Evolutionary conservation across 2,797 vertebrate species (phyloP).

Genomic region (Pogonophryne albipinna): DNA sequence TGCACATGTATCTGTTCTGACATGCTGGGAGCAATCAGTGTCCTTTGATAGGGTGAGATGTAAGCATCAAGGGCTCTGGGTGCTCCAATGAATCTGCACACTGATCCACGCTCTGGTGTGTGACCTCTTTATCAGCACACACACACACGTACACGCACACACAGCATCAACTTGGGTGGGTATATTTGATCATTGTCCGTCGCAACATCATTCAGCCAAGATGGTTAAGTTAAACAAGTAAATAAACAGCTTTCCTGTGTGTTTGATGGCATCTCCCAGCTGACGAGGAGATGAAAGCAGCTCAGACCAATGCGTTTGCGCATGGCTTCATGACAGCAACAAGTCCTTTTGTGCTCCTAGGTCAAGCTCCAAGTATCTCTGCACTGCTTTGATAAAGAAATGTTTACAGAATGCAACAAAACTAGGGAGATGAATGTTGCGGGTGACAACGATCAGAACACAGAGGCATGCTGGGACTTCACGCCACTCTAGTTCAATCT

Average conservation of each 20-base stretch:
- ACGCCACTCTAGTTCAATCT: constrained; percentile 42
- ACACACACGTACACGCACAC: constrained; percentile 20
- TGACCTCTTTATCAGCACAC: constrained; percentile 67
- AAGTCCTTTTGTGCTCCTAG: constrained; percentile 61
- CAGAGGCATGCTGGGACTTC: constrained; percentile 56
- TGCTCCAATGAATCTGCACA: constrained; percentile 57
- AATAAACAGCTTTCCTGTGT: constrained; percentile 73
- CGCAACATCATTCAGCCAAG: constrained; percentile 54
- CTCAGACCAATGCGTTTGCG: constrained; percentile 54
- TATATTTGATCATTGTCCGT: constrained; percentile 72
- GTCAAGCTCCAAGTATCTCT: constrained; percentile 52
- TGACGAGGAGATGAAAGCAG: constrained; percentile 75
- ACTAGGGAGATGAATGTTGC: constrained; percentile 47
- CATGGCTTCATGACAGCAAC: constrained; percentile 62
- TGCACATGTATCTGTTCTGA: constrained; percentile 54
- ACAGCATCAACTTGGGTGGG: constrained; percentile 79
- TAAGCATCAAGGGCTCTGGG: constrained; percentile 56
- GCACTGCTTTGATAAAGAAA: constrained; percentile 56
- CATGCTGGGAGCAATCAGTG: constrained; percentile 72
- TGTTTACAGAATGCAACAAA: constrained; percentile 69
- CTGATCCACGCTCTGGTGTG: constrained; percentile 65
- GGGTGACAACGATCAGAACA: constrained; percentile 60
- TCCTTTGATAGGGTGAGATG: constrained; percentile 73
- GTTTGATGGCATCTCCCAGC: constrained; percentile 72
- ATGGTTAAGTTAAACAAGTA: constrained; percentile 67